Evolutionary conservation across 37 sponge, comb jelly and placozoan species (phyloP).

Genomic region (Theonella swinhoei): DNA sequence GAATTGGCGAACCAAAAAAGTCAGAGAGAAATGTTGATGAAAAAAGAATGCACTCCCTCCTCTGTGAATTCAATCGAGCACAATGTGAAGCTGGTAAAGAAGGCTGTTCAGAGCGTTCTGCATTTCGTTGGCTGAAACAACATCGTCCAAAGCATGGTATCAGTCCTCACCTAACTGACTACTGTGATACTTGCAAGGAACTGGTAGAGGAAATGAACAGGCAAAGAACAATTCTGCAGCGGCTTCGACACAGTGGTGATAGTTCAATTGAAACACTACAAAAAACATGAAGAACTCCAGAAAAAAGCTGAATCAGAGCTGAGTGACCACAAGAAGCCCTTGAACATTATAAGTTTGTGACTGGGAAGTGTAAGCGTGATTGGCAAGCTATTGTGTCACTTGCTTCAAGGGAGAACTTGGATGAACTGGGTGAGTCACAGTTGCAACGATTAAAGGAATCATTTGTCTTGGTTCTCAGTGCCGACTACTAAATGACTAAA

Average conservation of each 20-base stretch:
- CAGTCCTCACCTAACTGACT: conserved; percentile 38
- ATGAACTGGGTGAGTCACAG: neutral
- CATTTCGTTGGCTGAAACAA: conserved; percentile 48
- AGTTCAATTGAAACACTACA: conserved; percentile 3
- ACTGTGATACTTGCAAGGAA: conserved; percentile 59
- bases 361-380: conserved; percentile 5
- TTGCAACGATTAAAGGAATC: conserved; percentile 8
- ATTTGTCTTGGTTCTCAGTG: conserved; percentile 14
- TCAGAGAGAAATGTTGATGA: conserved; percentile 22
- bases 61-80: conserved; percentile 42
- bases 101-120: conserved; percentile 15
- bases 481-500: conserved; percentile 41
- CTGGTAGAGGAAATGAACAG: conserved; percentile 25
- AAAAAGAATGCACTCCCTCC: conserved; percentile 22
- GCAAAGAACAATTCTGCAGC: conserved; percentile 7
- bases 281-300: neutral
- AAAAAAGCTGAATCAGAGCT: conserved; percentile 1
- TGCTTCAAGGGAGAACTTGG: neutral
- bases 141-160: conserved; percentile 41
- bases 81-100: conserved; percentile 35
- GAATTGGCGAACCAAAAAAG: conserved; percentile 9
- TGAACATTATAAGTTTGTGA: conserved; percentile 24
- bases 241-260: conserved; percentile 41
- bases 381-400: conserved; percentile 31
- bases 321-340: conserved; percentile 18